A percentile compares a stretch with the other conserved stretches of the same genome.
Conservation (phyloP, 2,888 invertebrate species). For the Tetranychus truncatus region DNA sequence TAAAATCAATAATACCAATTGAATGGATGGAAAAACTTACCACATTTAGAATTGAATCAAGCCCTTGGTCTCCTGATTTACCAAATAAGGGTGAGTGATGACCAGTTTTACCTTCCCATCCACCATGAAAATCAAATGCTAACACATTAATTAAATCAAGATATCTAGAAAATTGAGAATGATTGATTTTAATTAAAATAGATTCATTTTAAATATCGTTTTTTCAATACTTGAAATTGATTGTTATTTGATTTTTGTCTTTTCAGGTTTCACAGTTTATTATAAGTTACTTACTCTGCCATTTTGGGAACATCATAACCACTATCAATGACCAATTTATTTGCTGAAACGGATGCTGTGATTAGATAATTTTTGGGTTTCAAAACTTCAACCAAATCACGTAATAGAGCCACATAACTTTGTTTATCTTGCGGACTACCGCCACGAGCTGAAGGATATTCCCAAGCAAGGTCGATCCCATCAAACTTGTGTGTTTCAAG, state of each 20-base stretch:
- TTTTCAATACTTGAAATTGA: too few relatives aligned
- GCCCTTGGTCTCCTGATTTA: not conserved
- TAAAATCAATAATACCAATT: not conserved
- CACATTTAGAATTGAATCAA: not conserved
- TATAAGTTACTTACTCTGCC: not conserved
- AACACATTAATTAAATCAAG: constrained; percentile 4
- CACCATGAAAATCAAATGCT: constrained; percentile 2
- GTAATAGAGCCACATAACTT: not conserved
- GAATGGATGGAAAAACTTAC: not conserved
- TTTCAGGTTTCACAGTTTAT: too few relatives aligned
- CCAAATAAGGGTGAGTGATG: constrained; percentile 3
- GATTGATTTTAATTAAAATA: not conserved
- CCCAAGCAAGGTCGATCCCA: constrained; percentile 4
- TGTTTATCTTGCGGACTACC: not conserved
- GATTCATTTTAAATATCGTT: not conserved
- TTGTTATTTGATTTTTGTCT: too few relatives aligned
- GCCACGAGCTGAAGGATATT: constrained; percentile 6
- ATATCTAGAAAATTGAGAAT: not conserved
- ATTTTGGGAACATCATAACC: constrained; percentile 1
- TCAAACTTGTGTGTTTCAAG: not conserved
- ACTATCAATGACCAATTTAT: constrained; percentile 1
- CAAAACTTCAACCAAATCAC: not conserved
- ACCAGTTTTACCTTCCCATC: constrained; percentile 3
- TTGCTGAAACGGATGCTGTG: not conserved
- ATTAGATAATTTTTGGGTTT: not conserved